A percentile compares a stretch with the other conserved stretches of the same genome.
Evolutionary conservation across 2,888 invertebrate genomes (phyloP).

Genomic region (Leptopilina myrica): DNA sequence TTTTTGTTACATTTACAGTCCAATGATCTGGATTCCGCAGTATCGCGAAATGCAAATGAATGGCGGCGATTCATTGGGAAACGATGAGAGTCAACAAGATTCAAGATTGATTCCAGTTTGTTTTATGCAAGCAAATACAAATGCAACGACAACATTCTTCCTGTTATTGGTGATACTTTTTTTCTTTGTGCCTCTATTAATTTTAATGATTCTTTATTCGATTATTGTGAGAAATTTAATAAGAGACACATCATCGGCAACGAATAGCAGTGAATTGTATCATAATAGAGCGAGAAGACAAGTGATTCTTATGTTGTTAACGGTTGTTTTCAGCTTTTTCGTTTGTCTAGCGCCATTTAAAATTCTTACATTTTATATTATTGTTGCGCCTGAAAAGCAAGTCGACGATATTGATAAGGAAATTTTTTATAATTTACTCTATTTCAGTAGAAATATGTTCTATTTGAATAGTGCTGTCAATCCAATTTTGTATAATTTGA

Average conservation of each 20-base stretch:
- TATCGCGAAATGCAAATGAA: slow-evolving; percentile 67
- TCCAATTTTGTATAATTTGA: slow-evolving; percentile 93
- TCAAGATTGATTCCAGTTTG: slow-evolving; percentile 85
- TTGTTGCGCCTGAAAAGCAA: slow-evolving; percentile 85
- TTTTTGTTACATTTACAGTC: slow-evolving; percentile 80
- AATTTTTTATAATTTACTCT: slow-evolving; percentile 88
- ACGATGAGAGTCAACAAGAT: slow-evolving; percentile 81
- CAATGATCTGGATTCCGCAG: slow-evolving; percentile 79
- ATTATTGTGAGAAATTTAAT: slow-evolving; percentile 91
- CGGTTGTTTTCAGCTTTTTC: slow-evolving; percentile 93
- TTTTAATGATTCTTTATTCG: slow-evolving; percentile 89
- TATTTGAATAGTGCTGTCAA: slow-evolving; percentile 94
- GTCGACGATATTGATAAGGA: slow-evolving; percentile 84
- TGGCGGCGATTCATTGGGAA: slow-evolving; percentile 81
- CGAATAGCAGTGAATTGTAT: slow-evolving; percentile 85
- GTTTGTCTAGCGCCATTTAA: slow-evolving; percentile 93
- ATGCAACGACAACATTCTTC: slow-evolving; percentile 88
- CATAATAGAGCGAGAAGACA: slow-evolving; percentile 86
- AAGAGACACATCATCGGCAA: slow-evolving; percentile 90
- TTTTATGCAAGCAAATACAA: slow-evolving; percentile 86
- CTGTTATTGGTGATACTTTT: slow-evolving; percentile 87
- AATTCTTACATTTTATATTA: slow-evolving; percentile 91
- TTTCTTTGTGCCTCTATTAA: slow-evolving; percentile 89
- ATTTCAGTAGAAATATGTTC: slow-evolving; percentile 91
- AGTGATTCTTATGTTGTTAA: slow-evolving; percentile 91